Base-by-base conservation (phyloP, 2,113 vertebrate genomes). In the Lampris megalopsis region DNA sequence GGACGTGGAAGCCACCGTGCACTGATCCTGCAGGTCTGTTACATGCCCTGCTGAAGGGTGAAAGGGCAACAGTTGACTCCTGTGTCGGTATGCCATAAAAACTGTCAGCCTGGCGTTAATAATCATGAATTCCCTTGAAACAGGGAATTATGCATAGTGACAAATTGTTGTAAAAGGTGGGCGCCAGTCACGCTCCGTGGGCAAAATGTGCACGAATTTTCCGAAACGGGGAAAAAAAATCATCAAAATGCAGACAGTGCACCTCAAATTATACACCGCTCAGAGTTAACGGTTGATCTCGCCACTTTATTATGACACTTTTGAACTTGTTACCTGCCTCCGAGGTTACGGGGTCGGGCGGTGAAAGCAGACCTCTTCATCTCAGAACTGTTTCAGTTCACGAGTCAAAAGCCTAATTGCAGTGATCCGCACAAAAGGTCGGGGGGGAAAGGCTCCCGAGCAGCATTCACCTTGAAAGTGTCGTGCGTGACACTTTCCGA, bases 361-460 rank as follows among this genome's bases (percentile, higher is more conserved):
- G 84, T 78, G 83, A 84, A 87, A 88, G 82, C 80, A 68, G 87
- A 89, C 87, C 88, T 86, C 80, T 81, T 77, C 49, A 38, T 86
- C 89, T 87, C 65, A 77, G 13, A 81, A 82, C 71, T 2, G 47
- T 64, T 88, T 86, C 77, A 88, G 89, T 85, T 85, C 89, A 89
- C 83, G 54, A 52, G 89, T 84, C 79, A 86, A 88, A 86, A 80
- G 86, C 82, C 66, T 90, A 81, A 90, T 91, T 90, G 82, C 83
- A 5, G 80, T 43, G 82, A 86, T 86, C 84, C 66, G 80, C 79
- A 68, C 81, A 77, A 78, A 68, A 80, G 80, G 83, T 78, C 84
- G 85, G 64, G 75, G 24, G 80, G 81, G 87, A 86, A 85, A 85
- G 62, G 66, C 89, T 90, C 78, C 63, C n/a, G 69, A 90, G 89